Evolutionary conservation across 1,140 invertebrate genomes (phyloP), one percentile per base, ranked within the genome.

Genomic region (Archegozetes longisetosus): DNA sequence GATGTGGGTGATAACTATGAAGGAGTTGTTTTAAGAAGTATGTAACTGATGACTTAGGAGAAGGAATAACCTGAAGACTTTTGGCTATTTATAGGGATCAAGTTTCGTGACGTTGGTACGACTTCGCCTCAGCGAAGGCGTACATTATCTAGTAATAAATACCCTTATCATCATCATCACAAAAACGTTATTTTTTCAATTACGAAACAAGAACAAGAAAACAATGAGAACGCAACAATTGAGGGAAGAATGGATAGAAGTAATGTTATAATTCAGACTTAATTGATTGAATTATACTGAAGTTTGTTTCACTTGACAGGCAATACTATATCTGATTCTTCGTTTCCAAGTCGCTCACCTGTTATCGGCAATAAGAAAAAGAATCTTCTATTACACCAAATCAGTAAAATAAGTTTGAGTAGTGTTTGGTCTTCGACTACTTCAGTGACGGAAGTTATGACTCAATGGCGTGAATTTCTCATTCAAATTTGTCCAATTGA

Each of bases 401-500:
- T 40, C 6, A 9, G 6, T 9, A 40, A 40, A 40, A 40, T 40
- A 9, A 40, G 32, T 17, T 9, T 40, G 32, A 40, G 6, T 17
- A 40, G 32, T n/a, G n/a, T 40, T 40, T 40, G 17, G 6, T 40
- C 6, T 40, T 17, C 6, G 17, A 40, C 17, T 9, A 40, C 6
- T 40, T 17, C 32, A 40, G 32, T 40, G 17, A 40, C 6, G n/a
- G 6, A 9, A 40, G 32, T 17, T 40, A 40, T 56, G n/a, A 20
- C 3, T 13, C 46, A 62, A 56, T 26, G 50, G 26, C 53, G 62
- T 53, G 75, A 77, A 69, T 81, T 80, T 62, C 62, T 79, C 0
- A 71, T 71, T 53, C 74, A 77, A 29, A 50, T 80, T 47, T 77
- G 72, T 65, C 78, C 78, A 4, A 74, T 80, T 56, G 72, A 75